Evolutionary conservation across 2,113 vertebrate genomes (phyloP).

Genomic region (Oceanites oceanicus): DNA sequence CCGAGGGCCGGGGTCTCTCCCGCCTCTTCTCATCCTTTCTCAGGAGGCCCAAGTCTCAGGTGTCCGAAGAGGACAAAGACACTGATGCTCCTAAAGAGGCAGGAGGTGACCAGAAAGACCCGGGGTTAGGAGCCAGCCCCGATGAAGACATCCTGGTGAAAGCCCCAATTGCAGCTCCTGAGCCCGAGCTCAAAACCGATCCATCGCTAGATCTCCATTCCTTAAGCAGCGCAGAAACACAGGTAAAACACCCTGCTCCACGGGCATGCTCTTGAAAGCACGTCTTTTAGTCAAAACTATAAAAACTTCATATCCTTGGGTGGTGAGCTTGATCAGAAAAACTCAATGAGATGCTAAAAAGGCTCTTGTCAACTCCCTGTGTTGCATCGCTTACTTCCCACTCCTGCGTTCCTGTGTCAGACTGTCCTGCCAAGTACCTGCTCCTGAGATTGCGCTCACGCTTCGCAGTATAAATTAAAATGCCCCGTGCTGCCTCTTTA

Average conservation of each 20-base stretch:
- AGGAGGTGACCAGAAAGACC: slow-evolving; percentile 63
- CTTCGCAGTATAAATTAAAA: neutral
- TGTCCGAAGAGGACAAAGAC: slow-evolving; percentile 80
- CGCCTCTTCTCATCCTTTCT: slow-evolving; percentile 93
- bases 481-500: accelerated
- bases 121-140: slow-evolving; percentile 62
- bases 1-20: slow-evolving; percentile 86
- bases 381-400: neutral
- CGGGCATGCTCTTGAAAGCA: neutral
- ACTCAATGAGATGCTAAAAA: neutral
- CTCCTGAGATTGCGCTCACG: neutral
- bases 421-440: neutral
- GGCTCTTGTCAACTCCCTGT: neutral
- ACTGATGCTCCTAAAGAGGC: slow-evolving; percentile 64
- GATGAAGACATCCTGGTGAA: slow-evolving; percentile 82
- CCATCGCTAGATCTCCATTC: slow-evolving; percentile 90
- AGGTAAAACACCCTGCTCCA: slow-evolving; percentile 72
- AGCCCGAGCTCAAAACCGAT: slow-evolving; percentile 92
- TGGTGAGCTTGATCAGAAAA: neutral
- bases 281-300: neutral
- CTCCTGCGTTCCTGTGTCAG: neutral
- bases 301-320: neutral
- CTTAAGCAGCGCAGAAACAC: slow-evolving; percentile 90
- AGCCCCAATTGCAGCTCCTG: slow-evolving; percentile 95
- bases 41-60: slow-evolving; percentile 89